A percentile compares a stretch with the other conserved stretches of the same genome.
These are phyloP conservation scores for Seira musarum DNA, from an alignment of 2,888 invertebrate species.

Conservation along the genomic window DNA sequence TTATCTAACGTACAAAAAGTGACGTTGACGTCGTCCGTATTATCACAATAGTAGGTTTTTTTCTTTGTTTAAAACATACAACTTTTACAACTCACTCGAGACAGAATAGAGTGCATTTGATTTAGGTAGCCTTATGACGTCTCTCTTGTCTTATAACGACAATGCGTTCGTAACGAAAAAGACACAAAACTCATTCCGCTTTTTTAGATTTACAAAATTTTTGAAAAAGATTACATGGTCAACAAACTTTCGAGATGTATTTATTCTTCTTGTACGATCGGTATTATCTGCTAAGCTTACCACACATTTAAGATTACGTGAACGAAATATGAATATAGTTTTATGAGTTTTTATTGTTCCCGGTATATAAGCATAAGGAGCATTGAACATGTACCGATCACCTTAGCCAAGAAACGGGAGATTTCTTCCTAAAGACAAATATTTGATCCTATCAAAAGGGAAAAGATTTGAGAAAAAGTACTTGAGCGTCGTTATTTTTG, in stretches of 20 bases:
- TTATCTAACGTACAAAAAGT: no score
- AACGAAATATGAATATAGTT: no score
- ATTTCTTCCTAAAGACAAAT: conserved; percentile 26
- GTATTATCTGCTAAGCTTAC: no score
- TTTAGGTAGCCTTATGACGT: background rate
- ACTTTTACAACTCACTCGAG: background rate
- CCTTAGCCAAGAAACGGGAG: no score
- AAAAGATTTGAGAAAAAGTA: background rate
- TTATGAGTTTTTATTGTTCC: no score
- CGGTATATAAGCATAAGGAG: no score
- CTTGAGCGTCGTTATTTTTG: conserved; percentile 23
- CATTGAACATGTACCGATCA: no score
- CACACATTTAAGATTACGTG: no score
- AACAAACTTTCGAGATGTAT: background rate
- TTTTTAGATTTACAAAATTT: background rate
- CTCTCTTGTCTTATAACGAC: background rate
- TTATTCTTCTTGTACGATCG: background rate
- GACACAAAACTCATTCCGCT: background rate
- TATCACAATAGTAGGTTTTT: no score
- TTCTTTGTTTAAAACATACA: no score
- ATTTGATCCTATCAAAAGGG: conserved; percentile 18
- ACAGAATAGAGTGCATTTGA: background rate
- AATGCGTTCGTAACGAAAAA: background rate
- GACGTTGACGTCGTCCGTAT: no score
- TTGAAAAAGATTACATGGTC: background rate